Evolutionary conservation across 1,140 invertebrate genomes (phyloP).

Genomic region (Temnothorax longispinosus): DNA sequence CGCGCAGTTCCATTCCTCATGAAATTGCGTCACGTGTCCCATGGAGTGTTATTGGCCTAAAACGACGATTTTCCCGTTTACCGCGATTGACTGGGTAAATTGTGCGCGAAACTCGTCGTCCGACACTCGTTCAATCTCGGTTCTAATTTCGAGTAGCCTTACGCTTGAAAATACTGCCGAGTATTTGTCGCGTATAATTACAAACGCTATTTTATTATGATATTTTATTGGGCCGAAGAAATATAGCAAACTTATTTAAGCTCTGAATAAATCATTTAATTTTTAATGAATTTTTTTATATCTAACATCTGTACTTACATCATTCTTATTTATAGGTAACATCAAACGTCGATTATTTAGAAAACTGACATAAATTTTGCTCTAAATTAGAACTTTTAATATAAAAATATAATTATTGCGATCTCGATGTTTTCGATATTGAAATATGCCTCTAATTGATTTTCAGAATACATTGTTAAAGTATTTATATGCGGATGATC

Average conservation of each 20-base stretch:
- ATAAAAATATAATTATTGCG: neutral
- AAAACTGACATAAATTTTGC: neutral
- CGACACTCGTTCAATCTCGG: conserved; percentile 27
- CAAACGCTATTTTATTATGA: neutral
- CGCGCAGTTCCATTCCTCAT: conserved; percentile 33
- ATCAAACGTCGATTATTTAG: neutral
- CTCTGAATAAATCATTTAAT: neutral
- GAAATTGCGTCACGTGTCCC: conserved; percentile 56
- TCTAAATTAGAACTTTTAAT: neutral
- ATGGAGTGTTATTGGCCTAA: conserved; percentile 44
- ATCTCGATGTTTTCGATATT: no score
- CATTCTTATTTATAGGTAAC: neutral
- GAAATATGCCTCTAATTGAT: no score
- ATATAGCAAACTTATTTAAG: neutral
- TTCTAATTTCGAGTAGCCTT: neutral
- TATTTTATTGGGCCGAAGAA: neutral
- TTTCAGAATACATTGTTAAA: no score
- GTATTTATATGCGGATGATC: no score
- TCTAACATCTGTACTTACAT: neutral
- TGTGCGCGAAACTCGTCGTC: neutral
- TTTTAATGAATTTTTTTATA: neutral
- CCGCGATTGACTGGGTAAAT: conserved; percentile 34
- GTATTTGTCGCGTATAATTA: conserved; percentile 6
- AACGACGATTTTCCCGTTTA: conserved; percentile 49
- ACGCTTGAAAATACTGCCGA: neutral